Evolutionary conservation across 2,888 invertebrate species (phyloP).

Genomic region (Autographa gamma): DNA sequence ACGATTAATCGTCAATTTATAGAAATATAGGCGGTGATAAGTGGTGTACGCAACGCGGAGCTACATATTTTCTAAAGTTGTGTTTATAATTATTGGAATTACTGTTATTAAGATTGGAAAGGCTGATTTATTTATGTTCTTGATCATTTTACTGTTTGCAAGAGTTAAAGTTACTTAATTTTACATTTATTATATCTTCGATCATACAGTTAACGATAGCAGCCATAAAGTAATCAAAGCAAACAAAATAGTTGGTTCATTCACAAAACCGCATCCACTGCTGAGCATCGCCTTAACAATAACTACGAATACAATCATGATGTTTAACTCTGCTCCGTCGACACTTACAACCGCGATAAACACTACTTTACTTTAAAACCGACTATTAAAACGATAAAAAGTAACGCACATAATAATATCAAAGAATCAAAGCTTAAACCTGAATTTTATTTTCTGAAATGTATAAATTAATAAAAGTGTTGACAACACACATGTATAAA

Average conservation of each 20-base stretch:
- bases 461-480: slow-evolving; percentile 48
- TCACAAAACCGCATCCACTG: neutral
- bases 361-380: slow-evolving; percentile 40
- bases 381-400: slow-evolving; percentile 50
- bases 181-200: slow-evolving; percentile 11
- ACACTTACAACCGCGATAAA: slow-evolving; percentile 52
- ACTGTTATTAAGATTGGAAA: slow-evolving; percentile 42
- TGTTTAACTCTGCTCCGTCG: slow-evolving; percentile 51
- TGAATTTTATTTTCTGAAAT: slow-evolving; percentile 30
- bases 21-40: slow-evolving; percentile 36
- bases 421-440: slow-evolving; percentile 27
- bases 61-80: slow-evolving; percentile 30
- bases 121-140: slow-evolving; percentile 36
- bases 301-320: slow-evolving; percentile 52
- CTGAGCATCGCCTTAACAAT: slow-evolving; percentile 49
- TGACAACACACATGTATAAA: slow-evolving; percentile 52
- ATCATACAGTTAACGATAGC: neutral
- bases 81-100: slow-evolving; percentile 38
- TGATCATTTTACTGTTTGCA: slow-evolving; percentile 30
- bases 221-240: neutral
- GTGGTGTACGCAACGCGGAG: slow-evolving; percentile 15
- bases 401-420: slow-evolving; percentile 17
- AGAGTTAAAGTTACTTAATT: slow-evolving; percentile 29
- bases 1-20: slow-evolving; percentile 29
- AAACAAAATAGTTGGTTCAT: neutral